Evolutionary conservation across 2,888 invertebrate genomes (phyloP).

Genomic region (Anthrax anthrax): DNA sequence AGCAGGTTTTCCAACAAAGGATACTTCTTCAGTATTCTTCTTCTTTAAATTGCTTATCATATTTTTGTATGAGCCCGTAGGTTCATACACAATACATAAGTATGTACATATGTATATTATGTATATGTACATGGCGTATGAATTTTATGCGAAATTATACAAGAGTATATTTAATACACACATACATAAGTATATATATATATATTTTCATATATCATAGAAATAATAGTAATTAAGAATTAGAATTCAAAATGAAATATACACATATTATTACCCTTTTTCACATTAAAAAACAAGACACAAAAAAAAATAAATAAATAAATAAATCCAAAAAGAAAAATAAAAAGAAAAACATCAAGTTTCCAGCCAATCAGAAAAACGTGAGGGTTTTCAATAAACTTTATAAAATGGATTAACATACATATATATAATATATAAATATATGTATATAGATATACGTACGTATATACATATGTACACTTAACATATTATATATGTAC

Average conservation of each 20-base stretch:
- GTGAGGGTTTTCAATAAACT: conserved; percentile 12
- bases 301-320: no score
- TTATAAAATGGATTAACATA: conserved; percentile 9
- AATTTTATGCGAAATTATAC: no score
- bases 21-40: conserved; percentile 8
- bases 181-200: no score
- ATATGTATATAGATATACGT: not conserved
- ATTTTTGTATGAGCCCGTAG: not conserved
- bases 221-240: no score
- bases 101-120: no score
- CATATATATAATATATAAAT: not conserved
- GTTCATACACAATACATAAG: no score
- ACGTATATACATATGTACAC: not conserved
- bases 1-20: conserved; percentile 12
- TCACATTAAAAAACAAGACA: not conserved
- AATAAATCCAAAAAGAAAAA: no score
- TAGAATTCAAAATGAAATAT: not conserved
- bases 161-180: no score
- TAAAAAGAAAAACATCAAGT: not conserved
- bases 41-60: conserved; percentile 4
- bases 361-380: conserved; percentile 12
- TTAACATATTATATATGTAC: no score
- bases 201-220: no score
- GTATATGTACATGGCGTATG: no score
- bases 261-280: conserved; percentile 3